A percentile compares a stretch with the other conserved stretches of the same genome.
phyloP scores from a whole-genome alignment of 2,888 invertebrate genomes.

The Amiota mariae region DNA sequence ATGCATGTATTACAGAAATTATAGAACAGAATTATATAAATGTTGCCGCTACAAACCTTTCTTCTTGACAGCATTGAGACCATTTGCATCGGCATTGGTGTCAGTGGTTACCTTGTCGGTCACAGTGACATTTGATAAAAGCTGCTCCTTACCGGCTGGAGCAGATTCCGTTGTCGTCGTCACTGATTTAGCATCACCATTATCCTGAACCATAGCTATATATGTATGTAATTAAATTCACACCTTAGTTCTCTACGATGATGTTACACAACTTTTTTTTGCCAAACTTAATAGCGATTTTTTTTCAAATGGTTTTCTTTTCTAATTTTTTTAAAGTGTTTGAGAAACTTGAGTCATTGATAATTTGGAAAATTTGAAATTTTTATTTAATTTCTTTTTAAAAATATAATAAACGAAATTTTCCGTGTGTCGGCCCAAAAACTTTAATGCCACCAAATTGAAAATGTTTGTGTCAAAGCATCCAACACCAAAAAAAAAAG shows the following conservation, averaged over 20 bases:
- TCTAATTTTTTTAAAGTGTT: too few relatives aligned
- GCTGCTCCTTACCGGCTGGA: conserved; percentile 34
- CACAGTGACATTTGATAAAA: conserved; percentile 20
- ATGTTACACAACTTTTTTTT: conserved; percentile 22
- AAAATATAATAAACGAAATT: too few relatives aligned
- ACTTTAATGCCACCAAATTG: too few relatives aligned
- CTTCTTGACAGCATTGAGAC: conserved; percentile 55
- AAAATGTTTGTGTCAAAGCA: too few relatives aligned
- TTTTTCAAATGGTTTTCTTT: too few relatives aligned
- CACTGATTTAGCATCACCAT: conserved; percentile 5
- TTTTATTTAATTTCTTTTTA: too few relatives aligned
- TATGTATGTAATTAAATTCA: background rate
- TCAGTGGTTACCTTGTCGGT: conserved; percentile 47
- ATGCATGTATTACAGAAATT: too few relatives aligned
- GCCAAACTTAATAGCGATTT: too few relatives aligned
- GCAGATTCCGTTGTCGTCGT: conserved; percentile 53
- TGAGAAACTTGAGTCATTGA: too few relatives aligned
- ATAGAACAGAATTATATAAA: background rate
- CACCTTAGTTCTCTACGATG: background rate
- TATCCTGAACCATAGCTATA: conserved; percentile 15
- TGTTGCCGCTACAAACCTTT: conserved; percentile 61
- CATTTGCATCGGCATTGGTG: conserved; percentile 52
- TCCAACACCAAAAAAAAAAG: too few relatives aligned
- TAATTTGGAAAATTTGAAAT: too few relatives aligned
- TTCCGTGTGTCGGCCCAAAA: too few relatives aligned